Conservation (phyloP, 2,113 vertebrate genomes). For the Sinosuthora webbiana region DNA sequence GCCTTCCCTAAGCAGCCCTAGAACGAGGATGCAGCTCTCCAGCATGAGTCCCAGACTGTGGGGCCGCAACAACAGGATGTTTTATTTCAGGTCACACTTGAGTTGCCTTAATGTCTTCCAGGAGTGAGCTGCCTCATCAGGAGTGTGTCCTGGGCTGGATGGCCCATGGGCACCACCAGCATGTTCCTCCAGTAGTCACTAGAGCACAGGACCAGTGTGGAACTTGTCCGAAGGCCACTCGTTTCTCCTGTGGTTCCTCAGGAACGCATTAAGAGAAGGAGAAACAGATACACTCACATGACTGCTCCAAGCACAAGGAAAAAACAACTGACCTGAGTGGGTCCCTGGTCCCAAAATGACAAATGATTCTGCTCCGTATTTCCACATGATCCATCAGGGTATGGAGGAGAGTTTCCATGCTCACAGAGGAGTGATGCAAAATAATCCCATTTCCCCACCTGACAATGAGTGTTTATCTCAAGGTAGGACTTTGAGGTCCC, state of each 20-base stretch:
- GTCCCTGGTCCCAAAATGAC: background rate
- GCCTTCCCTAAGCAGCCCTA: background rate
- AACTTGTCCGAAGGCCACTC: background rate
- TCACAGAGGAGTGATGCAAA: background rate
- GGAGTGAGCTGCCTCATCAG: accelerated
- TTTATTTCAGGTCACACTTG: background rate
- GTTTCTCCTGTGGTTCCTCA: background rate
- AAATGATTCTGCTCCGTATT: background rate
- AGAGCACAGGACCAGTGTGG: background rate
- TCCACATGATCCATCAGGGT: background rate
- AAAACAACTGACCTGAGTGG: background rate
- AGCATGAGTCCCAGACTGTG: background rate
- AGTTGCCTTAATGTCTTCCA: background rate
- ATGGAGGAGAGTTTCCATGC: background rate
- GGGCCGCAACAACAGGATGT: background rate
- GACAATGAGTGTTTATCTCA: background rate
- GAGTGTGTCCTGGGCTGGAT: background rate
- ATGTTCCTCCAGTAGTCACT: background rate
- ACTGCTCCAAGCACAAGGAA: background rate
- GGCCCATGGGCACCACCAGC: background rate
- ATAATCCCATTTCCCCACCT: background rate
- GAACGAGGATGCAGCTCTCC: background rate
- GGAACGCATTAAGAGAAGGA: background rate
- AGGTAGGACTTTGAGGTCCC: background rate
- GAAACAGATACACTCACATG: background rate